Conservation (phyloP, 2,113 vertebrate genomes). For the Cygnus buccinator region DNA sequence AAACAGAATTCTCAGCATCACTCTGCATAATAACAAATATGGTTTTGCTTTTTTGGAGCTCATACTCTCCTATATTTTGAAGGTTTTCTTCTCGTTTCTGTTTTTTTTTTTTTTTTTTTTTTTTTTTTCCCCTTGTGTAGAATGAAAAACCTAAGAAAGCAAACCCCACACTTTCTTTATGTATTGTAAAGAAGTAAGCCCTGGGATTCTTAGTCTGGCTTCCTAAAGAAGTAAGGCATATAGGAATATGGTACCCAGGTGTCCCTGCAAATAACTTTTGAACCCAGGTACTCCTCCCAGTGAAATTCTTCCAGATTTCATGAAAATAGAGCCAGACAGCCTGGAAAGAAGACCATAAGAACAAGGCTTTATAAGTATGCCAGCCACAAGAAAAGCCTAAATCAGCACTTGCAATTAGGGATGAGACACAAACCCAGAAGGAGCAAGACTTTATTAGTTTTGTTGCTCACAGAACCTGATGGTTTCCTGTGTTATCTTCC, state of each 20-base stretch:
- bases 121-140: not conserved
- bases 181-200: not conserved
- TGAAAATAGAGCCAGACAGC: not conserved
- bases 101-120: not conserved
- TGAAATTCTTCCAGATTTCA: not conserved
- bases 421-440: not conserved
- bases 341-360: not conserved
- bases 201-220: not conserved
- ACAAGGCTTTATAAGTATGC: not conserved
- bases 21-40: not conserved
- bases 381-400: not conserved
- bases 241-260: not conserved
- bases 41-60: not conserved
- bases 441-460: not conserved
- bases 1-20: not conserved
- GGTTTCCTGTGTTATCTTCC: not conserved
- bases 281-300: not conserved
- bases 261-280: not conserved
- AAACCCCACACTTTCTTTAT: not conserved
- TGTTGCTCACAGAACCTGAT: not conserved
- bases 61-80: not conserved
- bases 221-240: not conserved
- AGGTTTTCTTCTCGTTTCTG: not conserved
- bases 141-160: not conserved
- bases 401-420: not conserved